Evolutionary conservation across 2,888 invertebrate species (phyloP), one percentile per base, ranked within the genome.

Genomic region (Antheraea yamamai): DNA sequence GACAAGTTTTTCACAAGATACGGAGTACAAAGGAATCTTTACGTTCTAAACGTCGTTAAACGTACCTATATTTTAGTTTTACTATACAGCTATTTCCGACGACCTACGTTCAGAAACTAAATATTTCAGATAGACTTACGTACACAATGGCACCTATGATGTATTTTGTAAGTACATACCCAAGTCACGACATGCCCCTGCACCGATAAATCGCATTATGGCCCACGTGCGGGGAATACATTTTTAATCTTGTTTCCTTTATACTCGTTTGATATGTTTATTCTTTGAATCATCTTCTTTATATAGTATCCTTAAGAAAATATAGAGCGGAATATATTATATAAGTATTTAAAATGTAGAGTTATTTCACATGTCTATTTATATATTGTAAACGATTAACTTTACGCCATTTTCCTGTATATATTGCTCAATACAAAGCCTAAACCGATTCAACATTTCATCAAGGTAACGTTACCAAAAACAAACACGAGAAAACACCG

Each of bases 161-260:
- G 84, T 85, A 91, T 91, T 89, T 88, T 84, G 79, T 79, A 83
- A 88, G 85, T 87, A 89, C 85, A 85, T 88, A 87, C 85, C 87
- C 89, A 85, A 92, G 92, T 93, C 93, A 92, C 91, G 91, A 90
- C 91, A 91, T 90, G 89, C 88, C 86, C 89, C 89, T 88, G 89
- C 91, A 88, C 90, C 91, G 91, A 94, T 93, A 94, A 94, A 94
- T 94, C 92, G 93, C 92, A 93, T 94, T 94, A 94, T 89, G 86
- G 90, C 89, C 91, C 93, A 94, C 94, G 94, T 94, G 94, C 90
- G 85, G 86, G 82, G 94, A 93, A 94, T 94, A 92, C 90, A 93
- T 93, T 93, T 94, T 94, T 94, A 94, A 94, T 94, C 94, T 91
- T 92, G 92, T 94, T 93, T 92, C 91, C 92, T 92, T 91, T 93